Conservation (phyloP, 2,888 invertebrate genomes). For the Cerastoderma edule region DNA sequence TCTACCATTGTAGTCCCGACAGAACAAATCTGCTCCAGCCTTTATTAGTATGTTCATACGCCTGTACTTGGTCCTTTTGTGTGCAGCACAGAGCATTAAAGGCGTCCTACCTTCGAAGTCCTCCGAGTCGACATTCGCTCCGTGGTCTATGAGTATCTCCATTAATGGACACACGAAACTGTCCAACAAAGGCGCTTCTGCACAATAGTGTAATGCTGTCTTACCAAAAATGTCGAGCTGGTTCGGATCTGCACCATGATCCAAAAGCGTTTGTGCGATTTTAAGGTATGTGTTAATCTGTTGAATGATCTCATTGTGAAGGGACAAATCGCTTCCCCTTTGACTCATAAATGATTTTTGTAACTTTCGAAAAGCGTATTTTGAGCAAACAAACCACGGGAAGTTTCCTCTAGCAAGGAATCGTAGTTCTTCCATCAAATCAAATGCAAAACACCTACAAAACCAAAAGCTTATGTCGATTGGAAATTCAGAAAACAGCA, state of each 20-base stretch:
- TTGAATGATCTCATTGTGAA: not conserved
- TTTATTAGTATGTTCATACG: slow-evolving; percentile 30
- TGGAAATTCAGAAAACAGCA: not conserved
- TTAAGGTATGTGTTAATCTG: slow-evolving; percentile 2
- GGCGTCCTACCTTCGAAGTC: slow-evolving; percentile 32
- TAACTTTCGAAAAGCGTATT: not conserved
- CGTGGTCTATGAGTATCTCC: slow-evolving; percentile 26
- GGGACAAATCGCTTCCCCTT: not conserved
- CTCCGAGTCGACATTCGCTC: slow-evolving; percentile 27
- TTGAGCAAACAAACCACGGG: not conserved
- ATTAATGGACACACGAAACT: slow-evolving; percentile 27
- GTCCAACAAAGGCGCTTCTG: slow-evolving; percentile 16
- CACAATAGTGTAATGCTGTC: slow-evolving; percentile 23
- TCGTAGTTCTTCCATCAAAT: not conserved
- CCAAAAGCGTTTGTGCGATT: slow-evolving; percentile 1
- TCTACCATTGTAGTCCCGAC: slow-evolving; percentile 14
- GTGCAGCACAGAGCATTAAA: slow-evolving; percentile 22
- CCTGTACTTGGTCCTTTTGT: slow-evolving; percentile 11
- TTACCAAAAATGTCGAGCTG: slow-evolving; percentile 21
- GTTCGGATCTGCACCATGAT: slow-evolving; percentile 24
- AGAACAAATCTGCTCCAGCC: slow-evolving; percentile 20
- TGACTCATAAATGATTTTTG: not conserved
- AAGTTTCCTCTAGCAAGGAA: not conserved
- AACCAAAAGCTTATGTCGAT: not conserved
- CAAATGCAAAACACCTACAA: not conserved